Base-by-base conservation (phyloP, 2,888 invertebrate genomes). In the Chironomus tentans region DNA sequence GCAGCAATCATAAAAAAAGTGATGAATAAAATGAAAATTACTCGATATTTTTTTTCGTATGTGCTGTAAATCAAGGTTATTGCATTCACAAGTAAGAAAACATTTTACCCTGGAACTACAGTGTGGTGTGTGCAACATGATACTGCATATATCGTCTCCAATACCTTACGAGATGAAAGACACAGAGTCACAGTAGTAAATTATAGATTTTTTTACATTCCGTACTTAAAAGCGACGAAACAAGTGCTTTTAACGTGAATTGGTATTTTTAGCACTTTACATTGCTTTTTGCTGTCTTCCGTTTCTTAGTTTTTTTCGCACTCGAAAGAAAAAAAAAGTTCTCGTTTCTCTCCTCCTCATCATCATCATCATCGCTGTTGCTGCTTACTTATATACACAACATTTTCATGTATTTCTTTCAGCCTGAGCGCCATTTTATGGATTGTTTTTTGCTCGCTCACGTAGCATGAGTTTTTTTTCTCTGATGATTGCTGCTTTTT, bases 201-300 rank as follows among this genome's bases (percentile, higher is more conserved):
- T 56, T 15, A 15, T 50, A 50, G 50, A 50, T 50, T 50, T 50
- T 22, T 65, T 65, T 38, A 38, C 38, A 38, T 38, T 10, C 38
- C 38, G 38, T 10, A 10, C 38, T 38, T 38, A 38, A 10, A 38
- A 38, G 38, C 38, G 38, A 38, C 38, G 61, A 74, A 74, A 74
- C 74, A 74, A 74, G 74, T 74, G 74, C 74, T 74, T 74, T 74
- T 62, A 74, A 62, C 68, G 68, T 74, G 74, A 74, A 74, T 74
- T 74, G 65, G 68, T 68, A 74, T 68, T 74, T 74, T 74, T 74
- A 74, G 74, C 74, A 74, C 21, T 68, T 48, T 74, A 38, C 46
- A 56, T 65, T 65, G 62, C 38, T 50, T 72, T 72, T 22, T 48
- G 48, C 48, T 68, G 13, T 12, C 15, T 22, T 48, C 21, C 46